A percentile compares a stretch with the other conserved stretches of the same genome.
Evolutionary conservation across 2,113 vertebrate genomes (phyloP).

Genomic region (Percina caprodes): DNA sequence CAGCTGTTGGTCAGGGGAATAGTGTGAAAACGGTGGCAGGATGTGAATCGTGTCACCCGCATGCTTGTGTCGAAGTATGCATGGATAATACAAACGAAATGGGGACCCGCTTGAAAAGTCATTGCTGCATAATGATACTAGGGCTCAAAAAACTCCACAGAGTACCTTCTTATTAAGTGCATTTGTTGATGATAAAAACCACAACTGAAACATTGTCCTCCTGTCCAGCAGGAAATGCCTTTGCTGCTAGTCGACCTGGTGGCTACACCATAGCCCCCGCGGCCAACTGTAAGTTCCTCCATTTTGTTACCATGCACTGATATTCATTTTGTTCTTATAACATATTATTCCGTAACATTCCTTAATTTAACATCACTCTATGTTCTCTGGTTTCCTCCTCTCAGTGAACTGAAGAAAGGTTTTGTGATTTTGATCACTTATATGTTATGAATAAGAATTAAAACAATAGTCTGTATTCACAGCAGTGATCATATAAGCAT

Average conservation of each 20-base stretch:
- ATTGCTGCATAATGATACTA: neutral
- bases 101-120: neutral
- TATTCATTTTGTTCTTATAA: neutral
- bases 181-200: slow-evolving; percentile 4
- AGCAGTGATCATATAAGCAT: neutral
- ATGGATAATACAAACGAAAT: neutral
- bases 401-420: neutral
- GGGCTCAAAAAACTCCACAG: slow-evolving; percentile 30
- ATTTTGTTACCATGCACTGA: neutral
- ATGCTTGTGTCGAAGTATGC: neutral
- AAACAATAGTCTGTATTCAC: neutral
- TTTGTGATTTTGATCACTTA: neutral
- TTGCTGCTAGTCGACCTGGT: slow-evolving; percentile 74
- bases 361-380: neutral
- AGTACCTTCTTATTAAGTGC: slow-evolving; percentile 21
- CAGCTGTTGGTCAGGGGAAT: neutral
- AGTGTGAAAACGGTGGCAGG: neutral
- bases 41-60: neutral
- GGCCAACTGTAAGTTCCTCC: slow-evolving; percentile 77
- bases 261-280: slow-evolving; percentile 77
- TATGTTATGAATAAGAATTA: neutral
- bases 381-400: neutral
- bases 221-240: slow-evolving; percentile 78
- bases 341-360: neutral
- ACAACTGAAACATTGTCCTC: slow-evolving; percentile 24